Base-by-base conservation (phyloP, 2,888 invertebrate genomes). In the Cephus spinipes region DNA sequence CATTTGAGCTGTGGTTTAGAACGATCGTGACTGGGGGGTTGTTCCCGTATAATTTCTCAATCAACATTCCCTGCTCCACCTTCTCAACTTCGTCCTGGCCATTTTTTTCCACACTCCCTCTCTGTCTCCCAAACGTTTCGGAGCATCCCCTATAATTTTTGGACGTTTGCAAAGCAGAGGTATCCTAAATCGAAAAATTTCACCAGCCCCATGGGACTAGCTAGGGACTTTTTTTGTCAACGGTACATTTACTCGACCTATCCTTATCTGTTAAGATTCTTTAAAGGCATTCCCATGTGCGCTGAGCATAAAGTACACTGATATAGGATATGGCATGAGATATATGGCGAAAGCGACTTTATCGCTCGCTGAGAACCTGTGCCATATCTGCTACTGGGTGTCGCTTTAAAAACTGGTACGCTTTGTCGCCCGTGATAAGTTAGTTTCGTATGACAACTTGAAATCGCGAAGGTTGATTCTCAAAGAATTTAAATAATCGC, bases 31-130 rank as follows among this genome's bases (percentile, higher is more conserved):
- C 76, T 35, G 76, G n/a, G 69, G 74, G 77, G 68, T 77, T 40
- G 15, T 75, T 77, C 71, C 55, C 40, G 77, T 69, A 77, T 77
- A 77, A 77, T 77, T 77, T 77, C 77, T 77, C 77, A 74, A 77
- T 77, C 77, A 77, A 77, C 74, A 77, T 77, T 77, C 77, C 55
- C 55, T 55, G 55, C 55, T 55, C 55, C 55, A 55, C 55, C 55
- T 55, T 55, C 55, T 55, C 23, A 55, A 9, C 55, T 55, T 55
- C 23, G 55, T 23, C 55, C 55, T 55, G 23, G 55, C 55, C 55
- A 55, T 55, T 55, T 55, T 55, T 40, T 6, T 55, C 15, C 55
- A 55, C 23, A 9, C 55, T 23, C 55, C 55, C 55, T 55, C 23
- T 55, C 6, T 23, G 55, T 55, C 40, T 40, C 23, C 9, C 0